phyloP scores from a whole-genome alignment of 2,113 vertebrate species.

The Chamaea fasciata region DNA sequence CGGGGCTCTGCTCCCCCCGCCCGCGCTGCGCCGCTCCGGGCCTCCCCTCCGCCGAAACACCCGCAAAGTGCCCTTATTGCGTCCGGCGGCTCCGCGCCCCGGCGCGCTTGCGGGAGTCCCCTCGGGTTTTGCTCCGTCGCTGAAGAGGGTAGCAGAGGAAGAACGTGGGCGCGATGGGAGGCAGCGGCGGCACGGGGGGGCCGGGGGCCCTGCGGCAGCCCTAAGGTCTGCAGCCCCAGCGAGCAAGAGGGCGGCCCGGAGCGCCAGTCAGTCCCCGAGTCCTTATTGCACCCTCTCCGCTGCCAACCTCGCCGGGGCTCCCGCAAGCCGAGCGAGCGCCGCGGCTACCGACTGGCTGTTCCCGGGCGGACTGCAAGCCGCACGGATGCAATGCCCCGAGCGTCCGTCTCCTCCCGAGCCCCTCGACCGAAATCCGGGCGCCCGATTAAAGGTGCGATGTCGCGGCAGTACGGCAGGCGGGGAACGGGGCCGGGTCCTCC shows the following conservation, averaged over 20 bases:
- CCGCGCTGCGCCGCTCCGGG: neutral
- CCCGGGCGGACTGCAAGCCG: neutral
- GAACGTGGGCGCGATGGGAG: neutral
- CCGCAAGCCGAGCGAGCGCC: neutral
- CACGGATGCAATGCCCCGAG: conserved; percentile 27
- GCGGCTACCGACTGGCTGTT: neutral
- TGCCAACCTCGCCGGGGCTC: neutral
- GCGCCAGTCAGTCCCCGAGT: neutral
- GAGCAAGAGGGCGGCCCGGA: neutral
- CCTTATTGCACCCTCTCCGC: neutral
- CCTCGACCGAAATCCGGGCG: neutral
- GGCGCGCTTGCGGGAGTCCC: neutral
- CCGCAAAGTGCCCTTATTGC: neutral
- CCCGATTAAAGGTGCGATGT: conserved; percentile 12
- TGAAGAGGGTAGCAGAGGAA: neutral
- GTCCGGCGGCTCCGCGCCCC: neutral
- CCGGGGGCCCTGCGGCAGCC: neutral
- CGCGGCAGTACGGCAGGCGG: neutral
- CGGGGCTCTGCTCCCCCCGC: neutral
- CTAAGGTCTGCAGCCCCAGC: neutral
- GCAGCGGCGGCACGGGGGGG: neutral
- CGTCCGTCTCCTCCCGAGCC: neutral
- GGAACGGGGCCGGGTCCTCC: neutral
- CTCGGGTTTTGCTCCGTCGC: neutral
- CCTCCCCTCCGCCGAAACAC: neutral